Evolutionary conservation across 2,888 invertebrate genomes (phyloP), one percentile per base, ranked within the genome.

Genomic region (Drosophila ustulata): DNA sequence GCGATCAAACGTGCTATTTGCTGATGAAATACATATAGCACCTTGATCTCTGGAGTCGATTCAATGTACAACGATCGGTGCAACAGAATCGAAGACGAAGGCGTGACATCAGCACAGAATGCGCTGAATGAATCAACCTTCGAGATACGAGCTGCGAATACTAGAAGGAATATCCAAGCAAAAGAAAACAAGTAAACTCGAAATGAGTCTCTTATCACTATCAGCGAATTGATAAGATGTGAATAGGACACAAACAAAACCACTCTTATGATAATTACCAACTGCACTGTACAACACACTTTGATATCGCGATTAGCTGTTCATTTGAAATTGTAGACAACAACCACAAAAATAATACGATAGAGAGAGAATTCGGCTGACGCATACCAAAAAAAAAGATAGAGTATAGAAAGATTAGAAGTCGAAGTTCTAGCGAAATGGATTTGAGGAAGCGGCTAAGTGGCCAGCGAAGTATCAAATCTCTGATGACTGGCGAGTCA

Each of bases 381-480:
- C 63, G 50, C 75, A 71, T 52, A 52, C 28, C 18, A 23, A 9
- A 4, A 34, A 49, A 37, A 30, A 5, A 18, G 9, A 43, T 37
- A 37, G 1, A 53, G 26, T 13, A 41, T n/a, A 45, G 50, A 59
- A 64, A 58, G 49, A 56, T 67, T 58, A 65, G 37, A 83, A 81
- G 71, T 65, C 30, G 37, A 37, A 37, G 37, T 87, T 82, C 80
- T 74, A 67, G 46, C 11, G 86, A 85, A 88, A 66, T 34, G 37
- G 58, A 53, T 47, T 65, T 66, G 49, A 50, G 70, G 65, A 68
- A 63, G 56, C 49, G 65, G 58, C 77, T 66, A 88, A 82, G 82
- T 85, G 82, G 66, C 67, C 67, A 63, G 63, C 41, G n/a, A 50
- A 61, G 75, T 83, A 86, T 75, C 75, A 74, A 75, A 83, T 82